Percentiles rank a stretch among this genome's conserved stretches.
These are phyloP conservation scores for Heloderma charlesbogerti DNA, from an alignment of 2,113 vertebrate genomes.

Conservation along the genomic window DNA sequence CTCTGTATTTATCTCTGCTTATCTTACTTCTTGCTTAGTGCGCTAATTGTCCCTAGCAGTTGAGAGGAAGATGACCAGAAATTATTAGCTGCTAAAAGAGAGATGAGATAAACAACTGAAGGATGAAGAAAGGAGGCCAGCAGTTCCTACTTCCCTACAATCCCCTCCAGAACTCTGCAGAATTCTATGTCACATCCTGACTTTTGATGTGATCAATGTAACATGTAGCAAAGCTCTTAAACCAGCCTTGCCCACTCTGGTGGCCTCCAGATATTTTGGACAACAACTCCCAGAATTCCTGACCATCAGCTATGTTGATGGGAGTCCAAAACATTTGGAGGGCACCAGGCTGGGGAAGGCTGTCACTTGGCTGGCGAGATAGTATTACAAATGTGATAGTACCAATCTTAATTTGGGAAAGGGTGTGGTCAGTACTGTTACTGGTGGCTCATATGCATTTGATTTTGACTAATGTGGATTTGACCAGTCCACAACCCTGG, in stretches of 20 bases:
- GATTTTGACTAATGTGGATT: not conserved
- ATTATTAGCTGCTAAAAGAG: not conserved
- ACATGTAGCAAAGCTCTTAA: not conserved
- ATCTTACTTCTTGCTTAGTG: not conserved
- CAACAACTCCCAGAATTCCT: too few species aligned
- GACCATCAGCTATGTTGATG: too few species aligned
- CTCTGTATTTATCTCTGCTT: not conserved
- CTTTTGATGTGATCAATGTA: not conserved
- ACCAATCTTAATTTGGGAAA: too few species aligned
- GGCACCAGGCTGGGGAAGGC: too few species aligned
- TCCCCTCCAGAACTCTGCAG: not conserved
- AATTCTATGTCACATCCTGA: not conserved
- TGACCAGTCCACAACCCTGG: not conserved
- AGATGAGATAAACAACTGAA: not conserved
- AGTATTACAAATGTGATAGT: not conserved
- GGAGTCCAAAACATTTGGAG: too few species aligned
- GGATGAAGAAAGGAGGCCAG: not conserved
- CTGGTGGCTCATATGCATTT: not conserved
- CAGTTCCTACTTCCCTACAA: not conserved
- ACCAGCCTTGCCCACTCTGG: too few species aligned
- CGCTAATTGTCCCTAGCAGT: not conserved
- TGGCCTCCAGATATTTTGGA: too few species aligned
- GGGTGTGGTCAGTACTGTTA: not conserved
- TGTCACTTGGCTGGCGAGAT: not conserved
- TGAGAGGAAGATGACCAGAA: not conserved